Evolutionary conservation across 2,888 invertebrate species (phyloP), one percentile per base, ranked within the genome.

Genomic region (Dicyrtomina minuta): DNA sequence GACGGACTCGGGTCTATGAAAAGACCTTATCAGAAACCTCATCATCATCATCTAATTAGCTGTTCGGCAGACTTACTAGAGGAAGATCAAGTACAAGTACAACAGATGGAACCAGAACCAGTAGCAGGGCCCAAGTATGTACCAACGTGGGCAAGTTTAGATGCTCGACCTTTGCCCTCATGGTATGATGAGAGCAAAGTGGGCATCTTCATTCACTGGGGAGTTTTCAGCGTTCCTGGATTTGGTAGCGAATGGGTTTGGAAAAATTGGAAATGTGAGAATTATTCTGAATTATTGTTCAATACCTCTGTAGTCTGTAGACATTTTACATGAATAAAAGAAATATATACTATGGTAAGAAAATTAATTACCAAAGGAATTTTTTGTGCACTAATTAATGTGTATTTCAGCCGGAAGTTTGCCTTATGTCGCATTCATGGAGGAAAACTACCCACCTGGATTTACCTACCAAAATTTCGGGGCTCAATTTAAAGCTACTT

Each of bases 381-480:
- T n/a, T 41, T 41, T 13, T 10, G 13, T 41, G 43, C 43, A 8
- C 43, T 43, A 43, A 43, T 43, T 13, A 43, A 12, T 12, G 13
- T 43, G 8, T 43, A 43, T 13, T 43, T 8, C 17, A 46, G 20
- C 61, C 17, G 43, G 43, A 26, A 17, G 20, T 43, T 12, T 5
- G 43, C n/a, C 20, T 2, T 15, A 49, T 33, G 80, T 81, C 1
- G 80, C 86, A 0, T 96, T 90, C 80, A 94, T 97, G 91, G 81
- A 86, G 39, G 83, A 88, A 41, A 92, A 92, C 80, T 96, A 92
- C 81, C 89, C 88, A 67, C 92, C 93, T 2, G 87, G 85, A 61
- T 95, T 93, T 79, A 88, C 90, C 0, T 98, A 97, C 82, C 93
- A 93, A 80, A 93, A 96, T 70, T 96, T 97, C 83, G 96, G 90